These are phyloP conservation scores for Hemaris fuciformis DNA, from an alignment of 2,888 invertebrate genomes.

Conservation along the genomic window DNA sequence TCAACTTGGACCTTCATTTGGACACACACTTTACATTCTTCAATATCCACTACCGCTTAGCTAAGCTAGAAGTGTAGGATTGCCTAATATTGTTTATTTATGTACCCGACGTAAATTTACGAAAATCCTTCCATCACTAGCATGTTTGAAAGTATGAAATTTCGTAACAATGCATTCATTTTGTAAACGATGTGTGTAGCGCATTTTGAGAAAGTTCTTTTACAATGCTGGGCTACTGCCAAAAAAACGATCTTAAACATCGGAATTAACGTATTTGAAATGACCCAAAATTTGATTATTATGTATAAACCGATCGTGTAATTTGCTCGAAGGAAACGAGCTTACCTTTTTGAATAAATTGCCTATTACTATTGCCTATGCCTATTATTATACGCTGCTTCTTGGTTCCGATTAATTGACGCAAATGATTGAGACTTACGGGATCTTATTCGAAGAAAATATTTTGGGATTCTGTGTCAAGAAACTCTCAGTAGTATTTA, in stretches of 20 bases:
- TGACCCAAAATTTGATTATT: background rate
- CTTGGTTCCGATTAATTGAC: no score
- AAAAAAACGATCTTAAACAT: background rate
- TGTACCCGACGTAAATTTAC: constrained; percentile 10
- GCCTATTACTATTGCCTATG: no score
- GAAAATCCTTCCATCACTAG: background rate
- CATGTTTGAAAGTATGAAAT: background rate
- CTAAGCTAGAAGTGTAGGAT: background rate
- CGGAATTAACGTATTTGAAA: background rate
- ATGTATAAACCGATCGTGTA: background rate
- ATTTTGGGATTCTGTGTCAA: no score
- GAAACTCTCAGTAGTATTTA: no score
- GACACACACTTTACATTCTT: no score
- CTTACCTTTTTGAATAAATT: background rate
- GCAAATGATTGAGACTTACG: no score
- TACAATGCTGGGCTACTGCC: background rate
- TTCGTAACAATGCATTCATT: background rate
- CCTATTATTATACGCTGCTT: no score
- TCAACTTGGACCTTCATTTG: no score
- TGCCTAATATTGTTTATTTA: background rate
- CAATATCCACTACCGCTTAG: no score
- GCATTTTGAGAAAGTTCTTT: background rate
- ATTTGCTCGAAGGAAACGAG: background rate
- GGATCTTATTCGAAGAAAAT: no score
- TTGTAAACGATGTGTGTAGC: background rate